Conservation (phyloP, 1,140 invertebrate genomes). For the Goniozus legneri region DNA sequence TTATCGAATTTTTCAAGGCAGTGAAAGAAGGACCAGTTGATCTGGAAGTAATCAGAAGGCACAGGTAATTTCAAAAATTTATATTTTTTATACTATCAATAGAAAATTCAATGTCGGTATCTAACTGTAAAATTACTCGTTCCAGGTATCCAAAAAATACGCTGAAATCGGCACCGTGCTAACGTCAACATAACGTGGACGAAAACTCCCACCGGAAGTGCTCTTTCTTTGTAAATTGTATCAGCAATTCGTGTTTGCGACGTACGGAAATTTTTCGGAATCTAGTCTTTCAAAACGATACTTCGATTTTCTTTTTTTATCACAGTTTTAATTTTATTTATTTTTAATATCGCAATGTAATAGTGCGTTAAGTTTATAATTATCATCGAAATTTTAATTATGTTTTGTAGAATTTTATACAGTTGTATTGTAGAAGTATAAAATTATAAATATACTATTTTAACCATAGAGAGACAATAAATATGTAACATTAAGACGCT, state of each 20-base stretch:
- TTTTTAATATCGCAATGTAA: too few species aligned
- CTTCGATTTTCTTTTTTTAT: constrained; percentile 24
- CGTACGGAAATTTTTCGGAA: constrained; percentile 36
- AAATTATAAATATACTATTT: constrained; percentile 20
- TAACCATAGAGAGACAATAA: constrained; percentile 25
- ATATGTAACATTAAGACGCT: constrained; percentile 18
- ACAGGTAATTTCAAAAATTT: constrained; percentile 32
- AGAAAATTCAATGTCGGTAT: not conserved
- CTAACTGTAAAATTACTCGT: constrained; percentile 8
- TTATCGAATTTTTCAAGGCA: constrained; percentile 73
- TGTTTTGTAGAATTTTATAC: constrained; percentile 24
- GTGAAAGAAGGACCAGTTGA: constrained; percentile 71
- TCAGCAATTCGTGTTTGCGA: constrained; percentile 17
- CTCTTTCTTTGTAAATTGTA: constrained; percentile 34
- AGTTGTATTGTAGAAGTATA: constrained; percentile 12
- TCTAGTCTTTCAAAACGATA: constrained; percentile 44
- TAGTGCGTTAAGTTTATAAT: not conserved
- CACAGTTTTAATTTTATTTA: not conserved
- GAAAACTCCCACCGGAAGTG: constrained; percentile 39
- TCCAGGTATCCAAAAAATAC: constrained; percentile 45
- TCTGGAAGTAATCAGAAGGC: constrained; percentile 63
- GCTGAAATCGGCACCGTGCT: constrained; percentile 44
- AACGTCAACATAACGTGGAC: constrained; percentile 15
- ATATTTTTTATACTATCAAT: not conserved
- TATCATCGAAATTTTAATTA: constrained; percentile 16